Base-by-base conservation (phyloP, 2,113 vertebrate species). In the rat (Rattus norvegicus) region DNA sequence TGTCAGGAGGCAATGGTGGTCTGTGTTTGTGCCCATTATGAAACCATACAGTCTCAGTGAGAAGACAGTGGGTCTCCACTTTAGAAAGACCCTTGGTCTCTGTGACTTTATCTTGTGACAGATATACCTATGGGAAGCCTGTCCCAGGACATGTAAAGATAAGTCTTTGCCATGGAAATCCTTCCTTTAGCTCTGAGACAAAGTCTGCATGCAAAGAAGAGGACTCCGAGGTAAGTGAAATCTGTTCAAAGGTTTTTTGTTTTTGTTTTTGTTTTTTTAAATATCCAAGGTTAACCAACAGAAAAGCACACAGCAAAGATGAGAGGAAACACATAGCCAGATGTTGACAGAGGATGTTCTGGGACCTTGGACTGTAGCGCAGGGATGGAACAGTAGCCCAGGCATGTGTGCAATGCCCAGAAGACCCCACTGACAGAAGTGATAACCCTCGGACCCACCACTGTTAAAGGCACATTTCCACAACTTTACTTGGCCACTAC, bases 91-190 rank as follows among this genome's bases (percentile, higher is more conserved):
- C 52, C 52, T 54, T 1, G 11, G 52, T 54, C 52, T 54, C 52
- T 54, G 43, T 43, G 22, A 65, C 95, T 93, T 70, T 69, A 30
- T 87, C 36, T 87, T 67, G 39, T 97, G 75, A 56, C 90, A 98
- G 98, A 24, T 98, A 98, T 61, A 98, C 97, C 0, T 98, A 98
- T 93, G 98, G 98, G 49, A 98, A 98, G 81, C 97, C 98, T 76
- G 98, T 98, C 85, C 96, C 95, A 3, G 98, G 98, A 65, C 83
- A 91, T 0, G 95, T 91, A 39, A 98, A 1, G 28, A 93, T 98
- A 61, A 95, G 70, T 11, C 75, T 98, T 39, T 98, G 98, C 94
- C 91, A 72, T 16, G 97, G 39, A 0, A 97, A 16, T 36, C 3
- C 2, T 4, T 2, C 20, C 28, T 7, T 39, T 77, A 97, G 95